Evolutionary conservation across 2,888 invertebrate genomes (phyloP).

Genomic region (Drosophila anomelani): DNA sequence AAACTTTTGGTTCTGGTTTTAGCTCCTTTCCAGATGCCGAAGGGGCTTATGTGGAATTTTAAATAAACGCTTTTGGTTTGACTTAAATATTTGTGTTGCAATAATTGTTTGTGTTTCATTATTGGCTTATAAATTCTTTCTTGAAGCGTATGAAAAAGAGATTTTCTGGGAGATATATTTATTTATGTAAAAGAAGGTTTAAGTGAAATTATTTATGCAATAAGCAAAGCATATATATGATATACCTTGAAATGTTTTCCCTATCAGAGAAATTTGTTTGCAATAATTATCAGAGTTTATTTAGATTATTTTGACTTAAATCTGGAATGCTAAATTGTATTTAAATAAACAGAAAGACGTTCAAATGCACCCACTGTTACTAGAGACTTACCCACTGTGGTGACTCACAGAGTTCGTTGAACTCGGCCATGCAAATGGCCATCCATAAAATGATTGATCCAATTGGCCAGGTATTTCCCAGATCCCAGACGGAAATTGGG

Average conservation of each 20-base stretch:
- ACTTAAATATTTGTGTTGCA: not conserved
- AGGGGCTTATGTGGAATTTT: not conserved
- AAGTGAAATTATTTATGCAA: not conserved
- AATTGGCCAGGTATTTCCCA: slow-evolving; percentile 36
- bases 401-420: slow-evolving; percentile 24
- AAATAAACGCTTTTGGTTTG: not conserved
- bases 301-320: no score
- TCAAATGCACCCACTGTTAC: no score
- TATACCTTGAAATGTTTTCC: no score
- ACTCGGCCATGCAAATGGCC: slow-evolving; percentile 34
- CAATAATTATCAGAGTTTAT: not conserved
- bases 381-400: not conserved
- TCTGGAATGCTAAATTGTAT: no score
- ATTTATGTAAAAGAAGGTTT: no score
- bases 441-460: slow-evolving; percentile 37
- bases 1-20: slow-evolving; percentile 2
- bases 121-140: not conserved
- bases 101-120: not conserved
- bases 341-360: no score
- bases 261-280: no score
- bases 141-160: rapidly evolving
- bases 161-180: not conserved
- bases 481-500: slow-evolving; percentile 57
- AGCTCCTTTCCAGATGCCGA: not conserved
- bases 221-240: not conserved